Percentiles rank a stretch among this genome's conserved stretches.
These are phyloP conservation scores for Enteromius fasciolatus DNA, from an alignment of 2,797 vertebrate genomes.

Conservation along the genomic window DNA sequence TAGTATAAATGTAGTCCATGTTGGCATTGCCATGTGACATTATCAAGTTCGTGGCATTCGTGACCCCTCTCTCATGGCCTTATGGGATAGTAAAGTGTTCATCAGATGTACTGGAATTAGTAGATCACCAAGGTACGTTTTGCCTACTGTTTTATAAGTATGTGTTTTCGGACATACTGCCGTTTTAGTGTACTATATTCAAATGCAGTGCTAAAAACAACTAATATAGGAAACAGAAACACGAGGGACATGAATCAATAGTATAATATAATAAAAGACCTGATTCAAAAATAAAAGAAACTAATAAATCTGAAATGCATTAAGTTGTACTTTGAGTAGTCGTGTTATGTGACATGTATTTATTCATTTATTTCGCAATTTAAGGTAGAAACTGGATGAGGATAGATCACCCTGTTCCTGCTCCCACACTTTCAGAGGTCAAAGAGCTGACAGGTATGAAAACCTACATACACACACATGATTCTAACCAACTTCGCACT, in stretches of 20 bases:
- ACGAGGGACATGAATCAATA: background rate
- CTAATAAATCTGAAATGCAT: background rate
- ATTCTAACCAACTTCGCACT: background rate
- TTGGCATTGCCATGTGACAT: background rate
- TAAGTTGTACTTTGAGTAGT: background rate
- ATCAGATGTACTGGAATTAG: background rate
- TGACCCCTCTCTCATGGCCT: background rate
- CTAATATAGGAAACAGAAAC: background rate
- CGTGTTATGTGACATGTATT: background rate
- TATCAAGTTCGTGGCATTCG: background rate
- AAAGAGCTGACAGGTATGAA: slow-evolving; percentile 76
- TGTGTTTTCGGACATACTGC: background rate
- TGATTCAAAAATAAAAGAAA: background rate
- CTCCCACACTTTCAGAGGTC: slow-evolving; percentile 70
- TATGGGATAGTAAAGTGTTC: background rate
- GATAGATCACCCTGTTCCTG: slow-evolving; percentile 68
- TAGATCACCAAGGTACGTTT: background rate
- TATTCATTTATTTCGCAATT: slow-evolving; percentile 27
- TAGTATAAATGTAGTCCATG: background rate
- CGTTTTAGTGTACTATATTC: background rate
- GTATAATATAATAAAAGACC: background rate
- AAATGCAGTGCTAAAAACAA: background rate
- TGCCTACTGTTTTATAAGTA: background rate
- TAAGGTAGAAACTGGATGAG: slow-evolving; percentile 74
- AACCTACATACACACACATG: background rate